Base-by-base conservation (phyloP, 2,888 invertebrate species). In the Galerucella pusilla region DNA sequence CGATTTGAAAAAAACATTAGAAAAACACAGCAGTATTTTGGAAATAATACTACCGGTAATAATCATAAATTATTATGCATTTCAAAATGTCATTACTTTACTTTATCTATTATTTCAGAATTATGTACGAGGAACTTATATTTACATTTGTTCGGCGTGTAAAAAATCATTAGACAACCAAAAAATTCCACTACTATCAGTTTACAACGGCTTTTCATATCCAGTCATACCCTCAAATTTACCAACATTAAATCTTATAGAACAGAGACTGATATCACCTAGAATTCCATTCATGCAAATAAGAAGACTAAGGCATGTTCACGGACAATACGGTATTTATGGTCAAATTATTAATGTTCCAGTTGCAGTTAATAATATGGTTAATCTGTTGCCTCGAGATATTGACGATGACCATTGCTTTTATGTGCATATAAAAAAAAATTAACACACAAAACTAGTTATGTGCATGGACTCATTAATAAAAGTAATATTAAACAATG, bases 321-420 rank as follows among this genome's bases (percentile, higher is more conserved):
- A 83, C 70, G 82, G 81, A 25, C 80, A 80, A 68, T 81, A 76
- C 63, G 82, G 80, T 73, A 76, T 35, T 20, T 66, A 65, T 45
- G 83, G 82, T 9, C 84, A 83, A 63, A 73, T 83, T 1, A 83
- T 83, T 12, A 84, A 84, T 79, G 80, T 84, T 46, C 83, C 83
- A 57, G 64, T 76, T 14, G 69, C 72, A 52, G 71, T 78, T 5
- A 61, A 78, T 65, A 82, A 74, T 60, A 82, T 82, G 81, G 81
- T 83, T 2, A 49, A 42, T 16, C 1, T 16, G 7, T 73, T 75
- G 20, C 70, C 75, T 14, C 54, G 75, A 70, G 42, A 73, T 63
- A 14, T 73, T 14, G 57, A 75, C 12, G 75, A 75, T 66, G 69
- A 73, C 35, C 45, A 72, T 54, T n/a, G 42, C 11, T 4, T 71